Percentiles rank a stretch among this genome's conserved stretches.
Evolutionary conservation across 2,888 invertebrate genomes (phyloP).

Genomic region (Cataglyphis livida): DNA sequence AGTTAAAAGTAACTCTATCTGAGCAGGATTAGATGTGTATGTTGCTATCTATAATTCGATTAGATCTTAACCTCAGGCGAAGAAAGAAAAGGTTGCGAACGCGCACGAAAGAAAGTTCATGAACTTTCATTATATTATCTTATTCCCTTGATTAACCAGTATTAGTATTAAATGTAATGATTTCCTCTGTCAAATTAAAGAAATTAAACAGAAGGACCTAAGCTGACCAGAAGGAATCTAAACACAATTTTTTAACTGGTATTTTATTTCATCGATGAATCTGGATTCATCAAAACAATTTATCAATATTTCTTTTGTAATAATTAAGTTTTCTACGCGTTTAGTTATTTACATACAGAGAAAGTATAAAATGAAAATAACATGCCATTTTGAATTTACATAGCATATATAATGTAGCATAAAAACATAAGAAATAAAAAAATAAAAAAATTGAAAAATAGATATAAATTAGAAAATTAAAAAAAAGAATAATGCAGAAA

Average conservation of each 20-base stretch:
- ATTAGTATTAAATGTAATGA: conserved; percentile 83
- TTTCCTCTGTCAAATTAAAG: conserved; percentile 83
- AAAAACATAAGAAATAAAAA: background rate
- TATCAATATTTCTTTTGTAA: background rate
- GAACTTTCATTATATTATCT: conserved; percentile 84
- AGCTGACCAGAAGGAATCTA: conserved; percentile 78
- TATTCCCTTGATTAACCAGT: conserved; percentile 78
- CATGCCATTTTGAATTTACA: background rate
- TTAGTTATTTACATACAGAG: background rate
- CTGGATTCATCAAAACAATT: background rate
- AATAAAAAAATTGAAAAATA: background rate
- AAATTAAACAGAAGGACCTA: conserved; percentile 79
- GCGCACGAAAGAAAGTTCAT: conserved; percentile 76
- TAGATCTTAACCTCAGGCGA: conserved; percentile 80
- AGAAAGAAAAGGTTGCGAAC: conserved; percentile 75
- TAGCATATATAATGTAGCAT: background rate
- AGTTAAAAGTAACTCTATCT: conserved; percentile 50
- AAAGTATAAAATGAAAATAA: background rate
- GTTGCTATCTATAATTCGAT: conserved; percentile 83
- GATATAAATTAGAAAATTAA: background rate
- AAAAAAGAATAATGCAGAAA: background rate
- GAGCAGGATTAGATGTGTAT: conserved; percentile 75
- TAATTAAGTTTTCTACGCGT: background rate
- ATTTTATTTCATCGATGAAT: conserved; percentile 35
- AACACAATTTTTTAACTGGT: conserved; percentile 73